Evolutionary conservation across 1,140 invertebrate genomes (phyloP).

Genomic region (Stratiolaelaps scimitus): DNA sequence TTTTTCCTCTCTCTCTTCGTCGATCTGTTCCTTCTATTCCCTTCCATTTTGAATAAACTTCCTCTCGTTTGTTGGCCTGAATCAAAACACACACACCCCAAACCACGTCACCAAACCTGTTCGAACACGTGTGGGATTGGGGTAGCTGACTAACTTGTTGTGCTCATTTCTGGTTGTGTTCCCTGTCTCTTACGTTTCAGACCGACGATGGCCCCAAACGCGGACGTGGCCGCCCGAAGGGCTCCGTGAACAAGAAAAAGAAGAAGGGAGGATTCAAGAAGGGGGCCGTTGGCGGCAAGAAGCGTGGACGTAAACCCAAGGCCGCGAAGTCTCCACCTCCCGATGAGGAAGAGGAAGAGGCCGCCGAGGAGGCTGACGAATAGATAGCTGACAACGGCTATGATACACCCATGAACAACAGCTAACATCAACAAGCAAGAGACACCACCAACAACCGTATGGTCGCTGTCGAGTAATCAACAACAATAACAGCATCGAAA

Average conservation of each 20-base stretch:
- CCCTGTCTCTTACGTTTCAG: no score
- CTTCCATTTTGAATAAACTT: no score
- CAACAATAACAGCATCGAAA: no score
- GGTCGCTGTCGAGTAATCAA: slow-evolving; percentile 1
- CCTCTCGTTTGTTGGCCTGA: no score
- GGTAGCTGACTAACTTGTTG: no score
- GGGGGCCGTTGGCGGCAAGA: background rate
- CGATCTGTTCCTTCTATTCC: no score
- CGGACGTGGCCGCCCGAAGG: slow-evolving; percentile 19
- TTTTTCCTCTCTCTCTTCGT: no score
- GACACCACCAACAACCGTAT: background rate
- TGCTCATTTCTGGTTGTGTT: no score
- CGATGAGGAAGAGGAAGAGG: background rate
- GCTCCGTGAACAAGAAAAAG: slow-evolving; percentile 17
- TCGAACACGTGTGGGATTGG: no score
- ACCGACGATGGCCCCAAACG: slow-evolving; percentile 10
- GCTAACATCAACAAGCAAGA: background rate
- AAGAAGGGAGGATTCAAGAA: background rate
- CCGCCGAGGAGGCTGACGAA: slow-evolving; percentile 4
- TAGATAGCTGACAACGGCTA: background rate
- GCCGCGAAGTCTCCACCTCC: background rate
- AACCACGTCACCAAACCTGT: no score
- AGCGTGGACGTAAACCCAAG: slow-evolving; percentile 25
- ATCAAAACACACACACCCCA: no score
- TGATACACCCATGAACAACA: background rate